Evolutionary conservation across 2,797 vertebrate genomes (phyloP).

Genomic region (Heliangelus exortis): DNA sequence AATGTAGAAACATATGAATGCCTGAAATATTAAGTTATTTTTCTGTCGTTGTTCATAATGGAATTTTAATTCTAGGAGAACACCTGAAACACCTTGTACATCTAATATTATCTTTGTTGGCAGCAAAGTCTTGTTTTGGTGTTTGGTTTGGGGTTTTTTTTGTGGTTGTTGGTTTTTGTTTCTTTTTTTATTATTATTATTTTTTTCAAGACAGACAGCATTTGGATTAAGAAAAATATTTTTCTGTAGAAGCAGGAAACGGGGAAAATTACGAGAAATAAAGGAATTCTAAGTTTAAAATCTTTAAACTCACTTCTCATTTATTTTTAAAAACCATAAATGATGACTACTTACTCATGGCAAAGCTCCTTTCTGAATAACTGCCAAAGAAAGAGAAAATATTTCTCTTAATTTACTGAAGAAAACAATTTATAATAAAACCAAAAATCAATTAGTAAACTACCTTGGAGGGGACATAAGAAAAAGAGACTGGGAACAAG

Average conservation of each 20-base stretch:
- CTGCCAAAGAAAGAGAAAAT: slow-evolving; percentile 45
- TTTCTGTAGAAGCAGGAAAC: not conserved
- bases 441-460: not conserved
- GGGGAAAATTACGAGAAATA: not conserved
- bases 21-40: not conserved
- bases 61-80: not conserved
- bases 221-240: not conserved
- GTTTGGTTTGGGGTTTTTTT: not conserved
- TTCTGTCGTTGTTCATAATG: not conserved
- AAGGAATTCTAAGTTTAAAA: not conserved
- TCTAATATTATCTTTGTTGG: not conserved
- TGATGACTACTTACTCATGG: slow-evolving; percentile 35
- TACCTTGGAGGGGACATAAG: slow-evolving; percentile 68
- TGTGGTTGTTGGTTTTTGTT: no score
- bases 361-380: slow-evolving; percentile 19
- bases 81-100: not conserved
- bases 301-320: not conserved
- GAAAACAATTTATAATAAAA: not conserved
- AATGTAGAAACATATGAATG: not conserved
- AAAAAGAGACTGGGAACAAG: slow-evolving; percentile 20
- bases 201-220: not conserved
- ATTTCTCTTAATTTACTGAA: not conserved
- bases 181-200: no score
- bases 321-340: not conserved
- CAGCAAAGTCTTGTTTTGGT: not conserved